phyloP scores from a whole-genome alignment of 2,113 vertebrate genomes.

The Pangasianodon gigas region DNA sequence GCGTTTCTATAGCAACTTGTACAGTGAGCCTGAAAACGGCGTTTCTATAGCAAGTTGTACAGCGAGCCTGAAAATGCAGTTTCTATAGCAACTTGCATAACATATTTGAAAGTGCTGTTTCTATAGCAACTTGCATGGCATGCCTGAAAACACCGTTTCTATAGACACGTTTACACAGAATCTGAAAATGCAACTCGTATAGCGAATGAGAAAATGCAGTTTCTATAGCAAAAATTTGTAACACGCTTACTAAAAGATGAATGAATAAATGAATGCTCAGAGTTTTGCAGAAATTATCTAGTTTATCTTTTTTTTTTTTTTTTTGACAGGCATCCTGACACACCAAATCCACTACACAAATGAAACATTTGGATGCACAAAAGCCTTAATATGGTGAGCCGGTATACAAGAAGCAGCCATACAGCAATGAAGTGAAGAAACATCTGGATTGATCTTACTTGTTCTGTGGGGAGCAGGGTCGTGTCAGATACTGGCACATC shows the following conservation, averaged over 20 bases:
- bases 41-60: neutral
- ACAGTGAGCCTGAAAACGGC: neutral
- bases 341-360: neutral
- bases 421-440: neutral
- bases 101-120: neutral
- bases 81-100: neutral
- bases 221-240: neutral
- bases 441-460: conserved; percentile 81
- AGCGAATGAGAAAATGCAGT: neutral
- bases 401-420: neutral
- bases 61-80: neutral
- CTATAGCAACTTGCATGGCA: neutral
- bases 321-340: neutral
- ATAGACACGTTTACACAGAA: neutral
- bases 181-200: neutral
- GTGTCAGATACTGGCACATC: conserved; percentile 99
- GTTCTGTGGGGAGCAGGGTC: conserved; percentile 96
- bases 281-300: no score
- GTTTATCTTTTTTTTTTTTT: no score
- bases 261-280: neutral
- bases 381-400: neutral
- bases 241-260: neutral
- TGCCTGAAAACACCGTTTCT: neutral
- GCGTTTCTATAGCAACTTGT: neutral
- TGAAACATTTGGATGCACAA: neutral